Evolutionary conservation across 2,113 vertebrate genomes (phyloP).

Genomic region (Cairina moschata): DNA sequence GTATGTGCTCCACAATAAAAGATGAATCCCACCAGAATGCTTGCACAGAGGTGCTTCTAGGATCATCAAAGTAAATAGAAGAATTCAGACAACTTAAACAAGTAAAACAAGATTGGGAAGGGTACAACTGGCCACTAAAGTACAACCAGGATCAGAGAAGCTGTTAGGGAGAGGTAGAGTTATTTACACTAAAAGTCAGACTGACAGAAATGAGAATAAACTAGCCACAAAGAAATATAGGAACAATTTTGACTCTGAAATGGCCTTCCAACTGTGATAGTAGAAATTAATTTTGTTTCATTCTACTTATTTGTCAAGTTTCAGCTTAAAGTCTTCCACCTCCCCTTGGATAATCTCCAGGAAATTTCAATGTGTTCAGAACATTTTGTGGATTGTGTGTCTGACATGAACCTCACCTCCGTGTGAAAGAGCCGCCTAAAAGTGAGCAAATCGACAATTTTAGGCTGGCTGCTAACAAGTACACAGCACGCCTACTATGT

Average conservation of each 20-base stretch:
- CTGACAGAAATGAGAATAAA: not conserved
- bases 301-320: too few relatives aligned
- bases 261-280: not conserved
- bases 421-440: not conserved
- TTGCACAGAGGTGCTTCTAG: not conserved
- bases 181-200: not conserved
- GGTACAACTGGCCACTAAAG: not conserved
- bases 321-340: not conserved
- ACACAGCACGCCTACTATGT: not conserved
- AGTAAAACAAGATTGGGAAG: not conserved
- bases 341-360: not conserved
- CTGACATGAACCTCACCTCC: not conserved
- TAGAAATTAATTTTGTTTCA: not conserved
- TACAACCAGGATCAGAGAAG: not conserved
- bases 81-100: not conserved
- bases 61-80: not conserved
- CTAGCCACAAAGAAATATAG: not conserved
- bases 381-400: not conserved
- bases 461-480: not conserved
- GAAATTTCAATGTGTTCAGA: not conserved
- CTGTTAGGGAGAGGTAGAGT: not conserved
- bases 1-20: not conserved
- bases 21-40: not conserved
- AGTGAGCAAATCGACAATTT: not conserved
- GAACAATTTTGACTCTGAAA: not conserved